Conservation (phyloP, 2,888 invertebrate species). For the Digitonthophagus gazella region DNA sequence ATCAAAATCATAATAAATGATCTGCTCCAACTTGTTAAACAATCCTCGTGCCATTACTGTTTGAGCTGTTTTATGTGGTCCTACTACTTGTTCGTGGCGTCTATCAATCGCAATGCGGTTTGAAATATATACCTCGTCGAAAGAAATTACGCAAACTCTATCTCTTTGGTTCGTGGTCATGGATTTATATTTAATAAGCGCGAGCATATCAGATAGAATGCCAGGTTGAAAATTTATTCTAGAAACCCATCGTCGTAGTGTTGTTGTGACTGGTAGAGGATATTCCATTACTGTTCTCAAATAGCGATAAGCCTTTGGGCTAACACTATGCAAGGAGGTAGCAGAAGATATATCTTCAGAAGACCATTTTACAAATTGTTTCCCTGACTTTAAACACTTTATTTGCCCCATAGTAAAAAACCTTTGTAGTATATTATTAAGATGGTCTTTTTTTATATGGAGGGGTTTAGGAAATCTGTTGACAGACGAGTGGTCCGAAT, state of each 20-base stretch:
- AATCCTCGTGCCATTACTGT: slow-evolving; percentile 10
- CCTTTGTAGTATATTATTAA: neutral
- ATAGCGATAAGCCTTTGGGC: slow-evolving; percentile 28
- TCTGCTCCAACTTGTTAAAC: slow-evolving; percentile 19
- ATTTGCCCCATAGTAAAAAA: slow-evolving; percentile 21
- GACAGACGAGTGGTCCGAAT: too few relatives aligned
- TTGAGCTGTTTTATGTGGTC: slow-evolving; percentile 10
- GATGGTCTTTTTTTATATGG: too few relatives aligned
- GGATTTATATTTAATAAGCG: neutral
- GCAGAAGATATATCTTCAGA: slow-evolving; percentile 26
- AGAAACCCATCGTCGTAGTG: neutral
- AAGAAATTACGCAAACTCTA: slow-evolving; percentile 11
- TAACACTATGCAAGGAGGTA: slow-evolving; percentile 26
- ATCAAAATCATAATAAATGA: slow-evolving; percentile 20
- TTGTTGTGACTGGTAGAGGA: slow-evolving; percentile 3
- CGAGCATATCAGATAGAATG: neutral
- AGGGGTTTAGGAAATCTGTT: too few relatives aligned
- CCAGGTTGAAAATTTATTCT: neutral
- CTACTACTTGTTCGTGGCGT: neutral
- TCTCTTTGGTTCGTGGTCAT: neutral
- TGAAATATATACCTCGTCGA: slow-evolving; percentile 16
- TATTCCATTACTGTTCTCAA: slow-evolving; percentile 12
- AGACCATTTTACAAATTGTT: slow-evolving; percentile 14
- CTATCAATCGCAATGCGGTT: neutral
- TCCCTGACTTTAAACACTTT: neutral